Conservation (phyloP, 2,888 invertebrate species). For the Morinoia aosen region DNA sequence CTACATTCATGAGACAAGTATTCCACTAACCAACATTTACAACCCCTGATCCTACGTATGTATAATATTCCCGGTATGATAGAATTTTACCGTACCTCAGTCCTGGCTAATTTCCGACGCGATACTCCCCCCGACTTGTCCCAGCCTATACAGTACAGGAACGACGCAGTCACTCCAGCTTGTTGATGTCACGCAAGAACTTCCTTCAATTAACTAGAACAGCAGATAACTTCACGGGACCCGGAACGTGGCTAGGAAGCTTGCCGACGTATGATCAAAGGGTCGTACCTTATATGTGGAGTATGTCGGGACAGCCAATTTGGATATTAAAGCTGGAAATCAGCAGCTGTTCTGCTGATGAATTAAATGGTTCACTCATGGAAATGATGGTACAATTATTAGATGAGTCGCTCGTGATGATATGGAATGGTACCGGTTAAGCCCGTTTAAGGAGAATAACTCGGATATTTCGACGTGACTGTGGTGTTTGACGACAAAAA, state of each 20-base stretch:
- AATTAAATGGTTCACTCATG: too few relatives aligned
- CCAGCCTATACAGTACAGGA: not conserved
- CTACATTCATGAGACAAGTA: too few relatives aligned
- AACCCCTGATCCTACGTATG: too few relatives aligned
- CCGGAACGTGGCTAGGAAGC: not conserved
- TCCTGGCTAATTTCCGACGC: not conserved
- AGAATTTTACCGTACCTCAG: too few relatives aligned
- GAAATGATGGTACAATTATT: not conserved
- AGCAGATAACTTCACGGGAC: not conserved
- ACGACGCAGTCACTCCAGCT: not conserved
- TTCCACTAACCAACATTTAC: too few relatives aligned
- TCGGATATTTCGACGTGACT: not conserved
- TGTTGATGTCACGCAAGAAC: not conserved
- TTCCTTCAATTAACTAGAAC: not conserved
- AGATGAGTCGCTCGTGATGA: not conserved
- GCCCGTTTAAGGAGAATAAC: not conserved
- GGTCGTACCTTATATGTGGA: not conserved
- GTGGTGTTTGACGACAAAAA: not conserved
- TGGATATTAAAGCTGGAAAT: too few relatives aligned
- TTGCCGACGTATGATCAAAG: not conserved
- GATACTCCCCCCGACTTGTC: not conserved
- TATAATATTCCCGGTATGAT: too few relatives aligned
- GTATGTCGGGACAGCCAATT: not conserved
- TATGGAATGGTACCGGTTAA: not conserved
- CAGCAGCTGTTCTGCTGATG: too few relatives aligned